phyloP scores from a whole-genome alignment of 2,888 invertebrate genomes.

The Lomographa bimaculata region DNA sequence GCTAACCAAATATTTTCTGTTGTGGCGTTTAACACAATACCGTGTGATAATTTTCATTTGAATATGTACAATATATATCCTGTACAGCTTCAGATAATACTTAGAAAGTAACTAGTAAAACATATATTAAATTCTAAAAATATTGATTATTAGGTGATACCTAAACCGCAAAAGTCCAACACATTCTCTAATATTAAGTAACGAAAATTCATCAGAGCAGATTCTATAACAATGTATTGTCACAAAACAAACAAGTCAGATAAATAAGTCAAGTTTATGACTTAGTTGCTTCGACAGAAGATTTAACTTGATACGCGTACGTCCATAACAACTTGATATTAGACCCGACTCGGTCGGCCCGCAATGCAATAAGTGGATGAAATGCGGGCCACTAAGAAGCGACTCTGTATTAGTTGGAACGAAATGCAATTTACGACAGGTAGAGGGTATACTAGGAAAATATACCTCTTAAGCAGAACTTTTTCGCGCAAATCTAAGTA shows the following conservation, averaged over 20 bases:
- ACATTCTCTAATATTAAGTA: neutral
- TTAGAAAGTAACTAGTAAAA: conserved; percentile 4
- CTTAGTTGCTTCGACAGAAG: neutral
- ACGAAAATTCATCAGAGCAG: neutral
- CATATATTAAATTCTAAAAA: conserved; percentile 3
- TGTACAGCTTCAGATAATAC: conserved; percentile 10
- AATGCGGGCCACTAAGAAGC: too few species aligned
- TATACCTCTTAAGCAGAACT: too few species aligned
- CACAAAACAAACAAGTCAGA: conserved; percentile 3
- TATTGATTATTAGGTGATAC: conserved; percentile 10
- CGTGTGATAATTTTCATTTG: conserved; percentile 1
- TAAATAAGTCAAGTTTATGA: neutral
- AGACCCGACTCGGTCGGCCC: too few species aligned
- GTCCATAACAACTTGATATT: too few species aligned
- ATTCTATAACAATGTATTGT: conserved; percentile 1
- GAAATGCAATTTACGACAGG: too few species aligned
- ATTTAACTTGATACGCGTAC: too few species aligned
- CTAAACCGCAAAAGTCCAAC: conserved; percentile 4
- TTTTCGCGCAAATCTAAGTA: too few species aligned
- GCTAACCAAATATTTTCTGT: conserved; percentile 9
- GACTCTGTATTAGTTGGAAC: too few species aligned
- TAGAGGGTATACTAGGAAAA: too few species aligned
- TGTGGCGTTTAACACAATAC: conserved; percentile 13
- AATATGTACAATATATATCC: conserved; percentile 16
- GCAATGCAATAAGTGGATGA: too few species aligned